These are phyloP conservation scores for Epiblema foenella DNA, from an alignment of 2,888 invertebrate genomes.

Conservation along the genomic window DNA sequence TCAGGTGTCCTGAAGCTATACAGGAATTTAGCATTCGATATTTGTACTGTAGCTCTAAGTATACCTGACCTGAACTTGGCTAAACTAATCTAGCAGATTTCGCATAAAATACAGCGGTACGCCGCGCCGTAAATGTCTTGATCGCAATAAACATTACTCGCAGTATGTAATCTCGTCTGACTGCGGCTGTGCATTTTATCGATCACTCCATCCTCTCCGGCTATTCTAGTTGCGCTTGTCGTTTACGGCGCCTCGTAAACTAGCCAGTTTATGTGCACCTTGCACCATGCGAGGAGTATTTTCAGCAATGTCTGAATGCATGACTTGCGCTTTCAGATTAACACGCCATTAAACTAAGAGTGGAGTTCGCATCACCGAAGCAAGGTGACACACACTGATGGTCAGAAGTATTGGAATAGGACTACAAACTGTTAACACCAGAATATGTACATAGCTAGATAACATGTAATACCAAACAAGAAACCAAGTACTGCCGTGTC, in stretches of 20 bases:
- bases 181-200: constrained; percentile 11
- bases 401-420: neutral
- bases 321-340: neutral
- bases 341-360: neutral
- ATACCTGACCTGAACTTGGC: too few relatives aligned
- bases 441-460: neutral
- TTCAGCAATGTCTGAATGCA: neutral
- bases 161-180: neutral
- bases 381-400: neutral
- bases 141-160: constrained; percentile 7
- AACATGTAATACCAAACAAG: too few relatives aligned
- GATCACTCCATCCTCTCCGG: neutral
- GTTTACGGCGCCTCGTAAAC: constrained; percentile 21
- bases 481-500: too few relatives aligned
- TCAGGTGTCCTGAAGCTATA: too few relatives aligned
- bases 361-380: neutral
- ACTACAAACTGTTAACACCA: neutral
- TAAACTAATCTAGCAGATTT: neutral
- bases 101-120: neutral
- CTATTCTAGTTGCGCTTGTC: constrained; percentile 6
- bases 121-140: constrained; percentile 5
- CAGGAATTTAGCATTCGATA: too few relatives aligned
- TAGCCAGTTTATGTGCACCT: neutral
- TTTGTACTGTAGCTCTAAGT: too few relatives aligned
- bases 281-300: neutral